Percentiles rank a stretch among this genome's conserved stretches.
Evolutionary conservation across 2,888 invertebrate species (phyloP).

Genomic region (Linnaemya tessellans): DNA sequence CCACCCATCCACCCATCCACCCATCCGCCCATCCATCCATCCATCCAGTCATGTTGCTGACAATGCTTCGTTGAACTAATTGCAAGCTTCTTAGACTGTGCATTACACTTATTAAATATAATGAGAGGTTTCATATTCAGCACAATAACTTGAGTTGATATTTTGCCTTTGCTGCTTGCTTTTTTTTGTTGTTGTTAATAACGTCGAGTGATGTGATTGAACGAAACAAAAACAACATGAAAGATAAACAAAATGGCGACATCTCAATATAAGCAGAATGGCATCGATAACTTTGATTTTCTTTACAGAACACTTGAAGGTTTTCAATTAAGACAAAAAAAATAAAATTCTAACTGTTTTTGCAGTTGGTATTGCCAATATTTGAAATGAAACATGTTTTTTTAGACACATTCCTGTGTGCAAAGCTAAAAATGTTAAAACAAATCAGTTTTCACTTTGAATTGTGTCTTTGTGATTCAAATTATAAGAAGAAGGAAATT

Average conservation of each 20-base stretch:
- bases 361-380: background rate
- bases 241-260: slow-evolving; percentile 62
- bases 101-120: slow-evolving; percentile 65
- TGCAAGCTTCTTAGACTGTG: slow-evolving; percentile 67
- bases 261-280: slow-evolving; percentile 29
- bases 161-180: slow-evolving; percentile 42
- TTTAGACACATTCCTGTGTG: too few relatives aligned
- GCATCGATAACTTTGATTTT: slow-evolving; percentile 37
- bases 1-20: slow-evolving; percentile 30
- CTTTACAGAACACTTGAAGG: slow-evolving; percentile 22
- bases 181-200: slow-evolving; percentile 43
- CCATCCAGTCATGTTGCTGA: slow-evolving; percentile 59
- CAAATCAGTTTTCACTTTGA: too few relatives aligned
- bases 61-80: slow-evolving; percentile 70
- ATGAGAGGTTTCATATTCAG: slow-evolving; percentile 59
- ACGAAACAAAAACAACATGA: background rate
- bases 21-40: slow-evolving; percentile 26
- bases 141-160: slow-evolving; percentile 62
- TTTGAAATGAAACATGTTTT: background rate
- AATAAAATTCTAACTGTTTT: background rate
- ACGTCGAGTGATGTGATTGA: slow-evolving; percentile 47
- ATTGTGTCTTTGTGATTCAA: too few relatives aligned
- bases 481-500: too few relatives aligned
- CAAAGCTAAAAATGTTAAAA: too few relatives aligned
- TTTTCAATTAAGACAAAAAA: background rate